A percentile compares a stretch with the other conserved stretches of the same genome.
These are phyloP conservation scores for Plagodis pulveraria DNA, from an alignment of 2,888 invertebrate species.

Conservation along the genomic window DNA sequence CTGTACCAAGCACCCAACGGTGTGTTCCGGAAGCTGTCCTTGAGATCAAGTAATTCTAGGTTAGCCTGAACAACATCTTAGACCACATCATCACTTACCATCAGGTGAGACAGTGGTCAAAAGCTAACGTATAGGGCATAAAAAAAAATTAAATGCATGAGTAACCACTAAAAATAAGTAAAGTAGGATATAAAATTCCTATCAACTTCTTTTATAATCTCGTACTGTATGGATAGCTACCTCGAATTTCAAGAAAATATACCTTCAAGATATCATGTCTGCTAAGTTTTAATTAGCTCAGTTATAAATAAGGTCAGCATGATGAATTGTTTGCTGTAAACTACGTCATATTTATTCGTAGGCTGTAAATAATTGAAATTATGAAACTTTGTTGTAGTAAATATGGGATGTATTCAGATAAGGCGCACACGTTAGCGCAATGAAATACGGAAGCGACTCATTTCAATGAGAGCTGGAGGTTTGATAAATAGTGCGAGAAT, in stretches of 20 bases:
- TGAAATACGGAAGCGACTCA: background rate
- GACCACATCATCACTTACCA: no score
- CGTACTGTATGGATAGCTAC: background rate
- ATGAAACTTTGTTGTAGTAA: constrained; percentile 51
- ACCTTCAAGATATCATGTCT: constrained; percentile 9
- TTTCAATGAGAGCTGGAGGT: background rate
- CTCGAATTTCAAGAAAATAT: constrained; percentile 19
- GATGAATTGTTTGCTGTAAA: constrained; percentile 37
- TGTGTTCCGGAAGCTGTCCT: no score
- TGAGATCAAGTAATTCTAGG: no score
- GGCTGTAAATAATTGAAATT: constrained; percentile 36
- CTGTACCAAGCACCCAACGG: no score
- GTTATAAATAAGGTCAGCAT: constrained; percentile 36
- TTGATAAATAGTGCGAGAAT: constrained; percentile 7
- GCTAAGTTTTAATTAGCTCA: constrained; percentile 33
- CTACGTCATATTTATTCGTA: no score
- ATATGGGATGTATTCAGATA: constrained; percentile 9
- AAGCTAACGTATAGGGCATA: no score
- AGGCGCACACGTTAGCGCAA: background rate
- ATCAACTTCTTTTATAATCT: no score
- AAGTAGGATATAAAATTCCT: no score
- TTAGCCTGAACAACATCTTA: no score
- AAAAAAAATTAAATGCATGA: no score
- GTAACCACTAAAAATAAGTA: no score
- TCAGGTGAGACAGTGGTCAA: no score